phyloP scores from a whole-genome alignment of 2,888 invertebrate species.

The Pachymerium ferrugineum region DNA sequence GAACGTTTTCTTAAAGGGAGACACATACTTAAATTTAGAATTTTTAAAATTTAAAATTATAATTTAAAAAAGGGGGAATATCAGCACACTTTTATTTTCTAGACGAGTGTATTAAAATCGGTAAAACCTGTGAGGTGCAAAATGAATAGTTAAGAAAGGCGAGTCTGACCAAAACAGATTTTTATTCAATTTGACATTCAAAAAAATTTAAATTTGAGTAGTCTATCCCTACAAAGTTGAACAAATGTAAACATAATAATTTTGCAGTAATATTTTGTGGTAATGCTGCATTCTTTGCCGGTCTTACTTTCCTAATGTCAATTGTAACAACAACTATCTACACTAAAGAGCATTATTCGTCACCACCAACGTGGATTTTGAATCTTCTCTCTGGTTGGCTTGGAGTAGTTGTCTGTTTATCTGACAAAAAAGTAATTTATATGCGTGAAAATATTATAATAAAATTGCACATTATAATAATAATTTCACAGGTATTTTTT shows the following conservation, averaged over 20 bases:
- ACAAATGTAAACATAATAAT: not conserved
- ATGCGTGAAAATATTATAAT: not conserved
- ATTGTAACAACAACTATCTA: not conserved
- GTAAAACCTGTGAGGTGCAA: no score
- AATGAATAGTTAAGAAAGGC: no score
- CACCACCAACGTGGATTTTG: not conserved
- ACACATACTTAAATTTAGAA: no score
- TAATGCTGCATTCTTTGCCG: not conserved
- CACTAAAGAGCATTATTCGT: not conserved
- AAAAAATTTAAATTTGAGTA: not conserved
- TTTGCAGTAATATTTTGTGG: conserved; percentile 25
- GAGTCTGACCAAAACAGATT: no score
- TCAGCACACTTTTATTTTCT: no score
- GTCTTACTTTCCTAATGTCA: not conserved
- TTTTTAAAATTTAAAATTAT: no score
- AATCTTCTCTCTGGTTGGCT: not conserved
- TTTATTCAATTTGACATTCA: not conserved
- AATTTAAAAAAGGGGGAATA: no score
- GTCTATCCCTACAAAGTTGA: no score
- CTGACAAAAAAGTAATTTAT: not conserved
- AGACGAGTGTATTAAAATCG: no score
- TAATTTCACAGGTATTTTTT: no score
- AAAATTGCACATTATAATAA: no score
- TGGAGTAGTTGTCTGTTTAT: not conserved
- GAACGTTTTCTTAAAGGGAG: no score